phyloP scores from a whole-genome alignment of 2,888 invertebrate species.

The Oligia strigilis region DNA sequence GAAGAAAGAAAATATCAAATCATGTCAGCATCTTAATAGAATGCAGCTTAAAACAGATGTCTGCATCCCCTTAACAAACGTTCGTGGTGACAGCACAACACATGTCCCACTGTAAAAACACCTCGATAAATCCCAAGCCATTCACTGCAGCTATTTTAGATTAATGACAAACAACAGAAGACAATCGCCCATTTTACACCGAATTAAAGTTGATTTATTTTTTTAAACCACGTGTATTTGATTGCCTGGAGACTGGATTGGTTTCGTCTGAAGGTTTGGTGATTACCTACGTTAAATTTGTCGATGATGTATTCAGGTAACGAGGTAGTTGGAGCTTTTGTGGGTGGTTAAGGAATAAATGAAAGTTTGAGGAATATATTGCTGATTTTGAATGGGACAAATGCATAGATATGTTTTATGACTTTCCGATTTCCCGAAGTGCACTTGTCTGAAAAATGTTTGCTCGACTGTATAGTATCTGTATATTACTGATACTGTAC shows the following conservation, averaged over 20 bases:
- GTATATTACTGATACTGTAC: no score
- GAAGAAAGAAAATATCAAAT: neutral
- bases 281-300: conserved; percentile 54
- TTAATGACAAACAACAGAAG: conserved; percentile 70
- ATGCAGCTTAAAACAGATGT: neutral
- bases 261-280: conserved; percentile 37
- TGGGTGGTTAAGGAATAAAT: neutral
- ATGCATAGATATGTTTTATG: neutral
- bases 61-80: conserved; percentile 59
- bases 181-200: conserved; percentile 61
- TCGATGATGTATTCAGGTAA: conserved; percentile 28
- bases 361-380: neutral
- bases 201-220: conserved; percentile 67
- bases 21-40: neutral
- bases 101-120: conserved; percentile 86
- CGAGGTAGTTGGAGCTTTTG: neutral
- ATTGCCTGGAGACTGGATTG: conserved; percentile 50
- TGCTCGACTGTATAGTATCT: no score
- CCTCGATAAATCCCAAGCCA: conserved; percentile 75
- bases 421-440: no score
- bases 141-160: conserved; percentile 76
- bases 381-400: neutral
- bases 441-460: no score
- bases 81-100: conserved; percentile 83
- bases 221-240: conserved; percentile 48